Conservation (phyloP, 2,888 invertebrate species). For the Alitta virens region DNA sequence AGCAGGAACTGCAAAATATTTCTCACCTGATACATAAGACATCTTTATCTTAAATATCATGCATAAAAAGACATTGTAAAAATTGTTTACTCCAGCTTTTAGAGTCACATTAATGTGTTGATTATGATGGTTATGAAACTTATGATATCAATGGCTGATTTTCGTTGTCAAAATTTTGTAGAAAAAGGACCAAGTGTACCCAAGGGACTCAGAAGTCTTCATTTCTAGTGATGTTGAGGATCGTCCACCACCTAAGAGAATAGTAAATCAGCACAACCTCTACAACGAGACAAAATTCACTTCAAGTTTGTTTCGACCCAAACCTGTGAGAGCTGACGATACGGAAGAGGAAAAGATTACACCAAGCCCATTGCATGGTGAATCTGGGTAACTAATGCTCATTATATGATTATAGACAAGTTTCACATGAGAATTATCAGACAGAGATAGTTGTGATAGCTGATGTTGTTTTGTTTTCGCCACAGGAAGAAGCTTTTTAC, state of each 20-base stretch:
- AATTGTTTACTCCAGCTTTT: too few species aligned
- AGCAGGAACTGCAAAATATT: too few species aligned
- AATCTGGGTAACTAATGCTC: neutral
- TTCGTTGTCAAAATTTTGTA: too few species aligned
- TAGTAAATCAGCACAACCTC: constrained; percentile 51
- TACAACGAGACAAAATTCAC: constrained; percentile 47
- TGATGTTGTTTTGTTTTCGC: neutral
- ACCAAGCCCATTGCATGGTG: constrained; percentile 28
- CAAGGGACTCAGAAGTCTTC: constrained; percentile 14
- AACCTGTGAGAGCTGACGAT: constrained; percentile 5
- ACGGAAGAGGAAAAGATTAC: neutral
- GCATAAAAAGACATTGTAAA: too few species aligned
- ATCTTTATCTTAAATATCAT: too few species aligned
- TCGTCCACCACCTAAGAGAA: constrained; percentile 34
- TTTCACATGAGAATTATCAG: too few species aligned
- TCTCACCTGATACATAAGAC: too few species aligned
- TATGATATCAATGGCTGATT: too few species aligned
- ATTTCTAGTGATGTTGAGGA: constrained; percentile 4
- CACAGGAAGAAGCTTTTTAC: neutral
- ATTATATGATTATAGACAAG: too few species aligned
- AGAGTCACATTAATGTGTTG: too few species aligned
- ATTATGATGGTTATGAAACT: too few species aligned
- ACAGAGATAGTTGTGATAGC: too few species aligned
- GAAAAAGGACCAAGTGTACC: constrained; percentile 14
- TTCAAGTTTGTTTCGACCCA: constrained; percentile 39